Evolutionary conservation across 2,113 vertebrate species (phyloP).

Genomic region (Jacana jacana): DNA sequence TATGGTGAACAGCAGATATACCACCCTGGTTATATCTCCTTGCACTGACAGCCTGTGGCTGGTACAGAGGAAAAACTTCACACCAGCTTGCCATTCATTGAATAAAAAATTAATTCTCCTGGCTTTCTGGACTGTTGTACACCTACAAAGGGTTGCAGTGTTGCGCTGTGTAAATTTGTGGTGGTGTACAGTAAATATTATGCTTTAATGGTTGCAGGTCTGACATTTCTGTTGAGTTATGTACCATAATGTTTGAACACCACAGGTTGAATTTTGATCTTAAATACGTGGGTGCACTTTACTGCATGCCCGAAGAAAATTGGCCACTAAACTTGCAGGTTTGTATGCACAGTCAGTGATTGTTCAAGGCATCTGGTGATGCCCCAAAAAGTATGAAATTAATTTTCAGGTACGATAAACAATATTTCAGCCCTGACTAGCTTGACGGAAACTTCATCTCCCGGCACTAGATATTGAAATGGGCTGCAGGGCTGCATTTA

Average conservation of each 20-base stretch:
- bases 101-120: neutral
- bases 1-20: neutral
- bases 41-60: neutral
- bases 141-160: neutral
- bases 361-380: slow-evolving; percentile 12
- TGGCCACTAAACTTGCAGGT: slow-evolving; percentile 20
- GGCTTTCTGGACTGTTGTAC: neutral
- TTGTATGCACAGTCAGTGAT: slow-evolving; percentile 9
- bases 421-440: slow-evolving; percentile 51
- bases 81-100: neutral
- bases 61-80: neutral
- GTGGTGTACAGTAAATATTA: slow-evolving; percentile 39
- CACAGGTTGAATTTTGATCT: slow-evolving; percentile 15
- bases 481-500: slow-evolving; percentile 23
- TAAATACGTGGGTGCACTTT: slow-evolving; percentile 16
- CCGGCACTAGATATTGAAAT: slow-evolving; percentile 12
- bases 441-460: slow-evolving; percentile 37
- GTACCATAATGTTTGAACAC: slow-evolving; percentile 11
- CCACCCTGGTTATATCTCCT: neutral
- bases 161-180: neutral
- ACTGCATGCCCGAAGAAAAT: slow-evolving; percentile 1
- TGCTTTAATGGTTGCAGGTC: neutral
- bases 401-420: slow-evolving; percentile 68
- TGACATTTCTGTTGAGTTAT: slow-evolving; percentile 49
- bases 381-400: slow-evolving; percentile 56